Evolutionary conservation across 1,140 invertebrate genomes (phyloP), one percentile per base, ranked within the genome.

Genomic region (Nixonia krombeini): DNA sequence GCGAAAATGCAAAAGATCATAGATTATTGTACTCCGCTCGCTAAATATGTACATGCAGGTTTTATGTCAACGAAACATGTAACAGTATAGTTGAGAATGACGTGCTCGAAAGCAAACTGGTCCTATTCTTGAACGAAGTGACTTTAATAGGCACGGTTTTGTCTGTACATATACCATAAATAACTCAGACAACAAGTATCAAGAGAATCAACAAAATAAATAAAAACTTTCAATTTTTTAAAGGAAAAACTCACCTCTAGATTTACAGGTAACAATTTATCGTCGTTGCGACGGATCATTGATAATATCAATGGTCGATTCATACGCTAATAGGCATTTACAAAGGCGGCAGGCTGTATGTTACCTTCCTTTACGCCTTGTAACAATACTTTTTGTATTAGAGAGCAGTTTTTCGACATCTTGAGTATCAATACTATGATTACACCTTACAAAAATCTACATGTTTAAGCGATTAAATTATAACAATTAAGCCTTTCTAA

Each of bases 351-450:
- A 49, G 28, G 21, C 35, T 28, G 12, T 31, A 49, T 33, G 15
- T n/a, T 40, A 6, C 6, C 21, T 21, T 21, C 21, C n/a, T 21
- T 21, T 6, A 21, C 21, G 2, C 9, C 31, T 46, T 13, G 37
- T 15, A 29, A 53, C 58, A 65, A 65, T 65, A 65, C 62, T 65
- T 65, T 26, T 46, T 59, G 50, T 53, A 44, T 23, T 58, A 61
- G 64, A 67, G 56, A 67, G 56, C 56, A 55, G 28, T 44, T 53
- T 31, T 50, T 55, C 47, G 25, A 45, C 53, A 35, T 8, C 18
- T 35, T 56, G 55, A 66, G 55, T 66, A 55, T 66, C 53, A 42
- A 66, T 47, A 50, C 49, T 58, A 65, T 42, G 53, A 57, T n/a
- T n/a, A 55, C 38, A 38, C 10, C 25, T 52, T 53, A 53, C 33